phyloP scores from a whole-genome alignment of 2,113 vertebrate genomes.

The Coracopsis vasa region DNA sequence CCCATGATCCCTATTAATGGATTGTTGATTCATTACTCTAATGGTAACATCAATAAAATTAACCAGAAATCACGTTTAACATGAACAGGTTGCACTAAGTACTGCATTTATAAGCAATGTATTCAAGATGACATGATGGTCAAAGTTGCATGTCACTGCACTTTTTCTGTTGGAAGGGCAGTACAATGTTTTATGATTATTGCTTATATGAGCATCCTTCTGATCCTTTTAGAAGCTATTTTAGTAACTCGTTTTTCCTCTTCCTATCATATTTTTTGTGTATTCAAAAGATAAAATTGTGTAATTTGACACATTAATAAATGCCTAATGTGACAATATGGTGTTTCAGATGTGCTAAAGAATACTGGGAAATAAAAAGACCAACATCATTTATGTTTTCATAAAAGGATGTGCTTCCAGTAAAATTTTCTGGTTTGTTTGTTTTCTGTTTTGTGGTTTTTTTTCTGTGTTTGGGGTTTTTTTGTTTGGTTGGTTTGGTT shows the following conservation, averaged over 20 bases:
- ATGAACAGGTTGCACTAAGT: neutral
- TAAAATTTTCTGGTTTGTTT: neutral
- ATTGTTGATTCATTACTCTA: neutral
- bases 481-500: neutral
- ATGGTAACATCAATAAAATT: neutral
- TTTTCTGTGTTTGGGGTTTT: too few species aligned
- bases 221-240: neutral
- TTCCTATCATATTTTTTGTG: neutral
- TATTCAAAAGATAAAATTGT: neutral
- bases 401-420: neutral
- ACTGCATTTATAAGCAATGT: neutral
- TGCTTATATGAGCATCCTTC: neutral
- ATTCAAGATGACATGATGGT: neutral
- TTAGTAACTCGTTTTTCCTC: neutral
- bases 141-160: neutral
- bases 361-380: neutral
- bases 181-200: neutral
- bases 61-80: neutral
- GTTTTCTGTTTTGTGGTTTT: neutral
- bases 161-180: neutral
- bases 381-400: neutral
- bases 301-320: neutral
- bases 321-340: neutral
- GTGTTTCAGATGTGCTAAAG: neutral
- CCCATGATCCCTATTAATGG: neutral